Percentiles rank a stretch among this genome's conserved stretches.
Evolutionary conservation across 2,797 vertebrate genomes (phyloP).

Genomic region (Melanotaenia boesemani): DNA sequence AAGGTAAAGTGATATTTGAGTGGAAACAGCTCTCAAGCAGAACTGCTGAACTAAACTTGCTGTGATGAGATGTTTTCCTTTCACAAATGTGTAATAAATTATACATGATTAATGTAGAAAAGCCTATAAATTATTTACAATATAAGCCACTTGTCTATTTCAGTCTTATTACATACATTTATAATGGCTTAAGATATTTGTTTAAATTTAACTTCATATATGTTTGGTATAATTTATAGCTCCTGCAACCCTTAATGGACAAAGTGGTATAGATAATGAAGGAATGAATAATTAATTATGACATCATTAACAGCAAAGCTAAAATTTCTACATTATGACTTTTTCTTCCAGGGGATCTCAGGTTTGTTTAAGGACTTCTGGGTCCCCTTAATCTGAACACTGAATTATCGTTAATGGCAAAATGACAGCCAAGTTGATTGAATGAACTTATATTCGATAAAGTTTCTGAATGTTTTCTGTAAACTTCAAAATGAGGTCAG

Average conservation of each 20-base stretch:
- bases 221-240: too few relatives aligned
- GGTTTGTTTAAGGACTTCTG: background rate
- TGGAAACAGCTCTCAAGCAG: background rate
- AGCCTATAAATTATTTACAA: background rate
- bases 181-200: background rate
- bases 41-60: background rate
- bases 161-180: background rate
- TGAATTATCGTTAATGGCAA: conserved; percentile 7
- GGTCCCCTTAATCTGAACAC: background rate
- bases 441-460: conserved; percentile 15
- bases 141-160: background rate
- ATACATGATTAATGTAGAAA: background rate
- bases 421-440: background rate
- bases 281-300: too few relatives aligned
- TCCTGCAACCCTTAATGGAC: too few relatives aligned
- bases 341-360: too few relatives aligned
- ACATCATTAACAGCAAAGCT: background rate
- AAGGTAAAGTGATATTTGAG: background rate
- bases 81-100: background rate
- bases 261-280: too few relatives aligned
- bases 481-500: conserved; percentile 19
- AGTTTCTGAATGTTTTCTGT: conserved; percentile 2
- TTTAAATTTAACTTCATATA: background rate
- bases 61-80: background rate
- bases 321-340: too few relatives aligned